A percentile compares a stretch with the other conserved stretches of the same genome.
phyloP scores from a whole-genome alignment of 2,888 invertebrate genomes.

The Eupelmus urozonus region DNA sequence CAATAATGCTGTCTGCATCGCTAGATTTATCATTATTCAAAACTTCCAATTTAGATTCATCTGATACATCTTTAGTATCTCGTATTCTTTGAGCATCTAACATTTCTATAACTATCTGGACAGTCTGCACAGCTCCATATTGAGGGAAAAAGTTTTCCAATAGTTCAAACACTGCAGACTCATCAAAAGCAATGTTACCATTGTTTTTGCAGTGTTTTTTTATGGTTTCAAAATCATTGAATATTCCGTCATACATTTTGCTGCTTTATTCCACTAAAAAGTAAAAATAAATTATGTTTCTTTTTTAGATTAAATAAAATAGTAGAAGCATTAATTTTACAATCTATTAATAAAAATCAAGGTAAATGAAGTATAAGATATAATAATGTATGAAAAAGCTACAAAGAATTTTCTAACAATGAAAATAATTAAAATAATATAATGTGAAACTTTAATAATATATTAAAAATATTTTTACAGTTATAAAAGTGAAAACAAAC shows the following conservation, averaged over 20 bases:
- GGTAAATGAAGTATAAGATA: no score
- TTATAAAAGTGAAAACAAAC: no score
- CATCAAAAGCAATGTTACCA: slow-evolving; percentile 54
- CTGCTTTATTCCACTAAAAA: background rate
- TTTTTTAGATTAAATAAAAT: background rate
- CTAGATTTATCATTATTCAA: slow-evolving; percentile 34
- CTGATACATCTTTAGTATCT: slow-evolving; percentile 19
- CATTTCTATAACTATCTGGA: slow-evolving; percentile 57
- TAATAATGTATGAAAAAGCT: no score
- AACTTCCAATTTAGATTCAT: slow-evolving; percentile 19
- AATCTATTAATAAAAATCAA: no score
- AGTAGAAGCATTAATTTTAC: background rate
- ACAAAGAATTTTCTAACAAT: no score
- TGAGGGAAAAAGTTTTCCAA: slow-evolving; percentile 53
- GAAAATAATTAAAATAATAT: no score
- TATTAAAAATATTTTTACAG: no score
- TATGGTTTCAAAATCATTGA: slow-evolving; percentile 55
- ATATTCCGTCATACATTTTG: slow-evolving; percentile 57
- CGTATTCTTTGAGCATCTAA: slow-evolving; percentile 51
- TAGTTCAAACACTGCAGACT: slow-evolving; percentile 59
- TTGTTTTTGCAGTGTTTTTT: slow-evolving; percentile 45
- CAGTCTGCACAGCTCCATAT: slow-evolving; percentile 44
- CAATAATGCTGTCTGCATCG: slow-evolving; percentile 49
- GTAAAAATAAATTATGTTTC: no score
- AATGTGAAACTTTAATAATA: no score